Conservation (phyloP, 2,888 invertebrate genomes). For the Rhamnusium bicolor region DNA sequence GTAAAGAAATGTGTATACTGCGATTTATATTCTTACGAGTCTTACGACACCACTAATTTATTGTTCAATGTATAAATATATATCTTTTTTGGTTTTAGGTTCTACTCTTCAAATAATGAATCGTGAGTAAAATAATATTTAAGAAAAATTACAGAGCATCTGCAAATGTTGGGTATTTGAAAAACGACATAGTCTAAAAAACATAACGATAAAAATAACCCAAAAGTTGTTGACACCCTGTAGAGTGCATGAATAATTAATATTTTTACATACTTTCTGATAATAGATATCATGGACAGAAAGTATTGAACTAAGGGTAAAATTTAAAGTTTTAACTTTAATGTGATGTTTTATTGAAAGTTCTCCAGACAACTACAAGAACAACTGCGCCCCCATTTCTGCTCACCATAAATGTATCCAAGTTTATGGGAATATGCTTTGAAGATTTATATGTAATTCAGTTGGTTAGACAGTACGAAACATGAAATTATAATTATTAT, state of each 20-base stretch:
- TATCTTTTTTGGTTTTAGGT: constrained; percentile 22
- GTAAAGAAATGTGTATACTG: too few relatives aligned
- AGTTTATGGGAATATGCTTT: not conserved
- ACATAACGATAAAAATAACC: not conserved
- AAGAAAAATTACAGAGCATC: constrained; percentile 1
- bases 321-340: not conserved
- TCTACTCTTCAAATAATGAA: constrained; percentile 46
- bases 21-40: too few relatives aligned
- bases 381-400: not conserved
- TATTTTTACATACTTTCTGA: constrained; percentile 7
- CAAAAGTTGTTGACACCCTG: constrained; percentile 1
- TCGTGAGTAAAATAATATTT: constrained; percentile 46
- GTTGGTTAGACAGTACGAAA: not conserved
- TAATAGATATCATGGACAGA: constrained; percentile 6
- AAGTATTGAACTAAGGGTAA: not conserved
- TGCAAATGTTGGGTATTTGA: constrained; percentile 9
- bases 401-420: not conserved
- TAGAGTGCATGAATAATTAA: constrained; percentile 3
- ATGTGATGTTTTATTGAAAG: not conserved
- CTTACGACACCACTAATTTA: not conserved
- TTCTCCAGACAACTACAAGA: not conserved
- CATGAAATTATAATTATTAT: not conserved
- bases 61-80: not conserved
- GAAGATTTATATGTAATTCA: not conserved
- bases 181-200: not conserved